A percentile compares a stretch with the other conserved stretches of the same genome.
These are phyloP conservation scores for Tragelaphus scriptus DNA, from an alignment of 2,113 vertebrate genomes.

Conservation along the genomic window DNA sequence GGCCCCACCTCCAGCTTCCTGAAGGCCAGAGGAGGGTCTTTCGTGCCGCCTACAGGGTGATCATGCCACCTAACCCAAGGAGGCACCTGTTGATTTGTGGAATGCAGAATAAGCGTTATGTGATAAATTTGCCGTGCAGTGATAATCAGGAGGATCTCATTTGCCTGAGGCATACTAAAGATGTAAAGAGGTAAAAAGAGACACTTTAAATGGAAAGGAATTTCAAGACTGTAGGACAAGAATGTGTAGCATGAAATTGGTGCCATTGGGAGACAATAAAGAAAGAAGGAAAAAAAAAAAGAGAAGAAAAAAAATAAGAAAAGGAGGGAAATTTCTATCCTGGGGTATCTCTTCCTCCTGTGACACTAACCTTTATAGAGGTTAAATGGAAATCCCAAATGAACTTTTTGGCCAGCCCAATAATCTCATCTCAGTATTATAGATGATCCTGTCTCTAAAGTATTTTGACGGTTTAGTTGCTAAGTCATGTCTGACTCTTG, in stretches of 20 bases:
- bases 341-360: not conserved
- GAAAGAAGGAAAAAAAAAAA: not conserved
- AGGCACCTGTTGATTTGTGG: not conserved
- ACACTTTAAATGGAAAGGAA: not conserved
- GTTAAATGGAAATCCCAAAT: not conserved
- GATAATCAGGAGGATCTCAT: not conserved
- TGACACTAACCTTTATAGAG: not conserved
- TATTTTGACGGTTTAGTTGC: not conserved
- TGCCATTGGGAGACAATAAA: not conserved
- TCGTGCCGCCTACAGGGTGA: accelerated
- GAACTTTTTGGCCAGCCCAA: not conserved
- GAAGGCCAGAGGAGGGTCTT: not conserved
- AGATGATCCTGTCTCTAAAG: not conserved
- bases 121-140: not conserved
- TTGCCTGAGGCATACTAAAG: not conserved
- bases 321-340: not conserved
- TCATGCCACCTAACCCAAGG: accelerated
- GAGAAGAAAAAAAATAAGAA: not conserved
- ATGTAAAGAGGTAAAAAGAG: not conserved
- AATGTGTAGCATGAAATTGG: not conserved
- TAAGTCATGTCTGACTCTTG: not conserved
- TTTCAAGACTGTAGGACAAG: not conserved
- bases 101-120: not conserved
- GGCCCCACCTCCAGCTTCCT: accelerated
- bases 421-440: not conserved